phyloP scores from a whole-genome alignment of 2,888 invertebrate species.

The Pandemis corylana region DNA sequence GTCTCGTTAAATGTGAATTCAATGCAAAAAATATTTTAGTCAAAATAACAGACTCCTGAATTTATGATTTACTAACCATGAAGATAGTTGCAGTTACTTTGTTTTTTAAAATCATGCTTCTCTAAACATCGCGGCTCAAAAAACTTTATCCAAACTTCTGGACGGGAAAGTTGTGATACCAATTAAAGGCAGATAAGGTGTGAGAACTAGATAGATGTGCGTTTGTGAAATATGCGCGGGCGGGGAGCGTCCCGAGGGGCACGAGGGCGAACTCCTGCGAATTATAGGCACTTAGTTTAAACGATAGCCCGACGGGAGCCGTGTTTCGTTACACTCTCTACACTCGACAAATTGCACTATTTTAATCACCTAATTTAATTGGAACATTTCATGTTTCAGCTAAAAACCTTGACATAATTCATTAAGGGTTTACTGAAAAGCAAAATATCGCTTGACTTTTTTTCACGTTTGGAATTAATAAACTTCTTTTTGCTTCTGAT shows the following conservation, averaged over 20 bases:
- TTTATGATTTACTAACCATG: too few species aligned
- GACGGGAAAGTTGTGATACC: constrained; percentile 27
- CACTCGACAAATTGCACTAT: constrained; percentile 55
- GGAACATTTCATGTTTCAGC: neutral
- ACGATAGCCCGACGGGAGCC: constrained; percentile 73
- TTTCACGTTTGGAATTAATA: too few species aligned
- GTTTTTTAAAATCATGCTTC: too few species aligned
- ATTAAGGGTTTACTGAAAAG: too few species aligned
- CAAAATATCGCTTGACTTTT: too few species aligned
- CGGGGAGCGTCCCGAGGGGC: constrained; percentile 66
- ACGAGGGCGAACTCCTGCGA: constrained; percentile 77
- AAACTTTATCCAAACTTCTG: neutral
- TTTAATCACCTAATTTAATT: constrained; percentile 43
- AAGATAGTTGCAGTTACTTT: too few species aligned
- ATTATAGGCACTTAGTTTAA: constrained; percentile 82
- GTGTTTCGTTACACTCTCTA: constrained; percentile 69
- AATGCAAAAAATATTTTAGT: too few species aligned
- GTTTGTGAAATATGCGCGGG: constrained; percentile 69
- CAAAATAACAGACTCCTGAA: too few species aligned
- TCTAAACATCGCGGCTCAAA: neutral
- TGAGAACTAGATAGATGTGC: constrained; percentile 43
- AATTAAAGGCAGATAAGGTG: constrained; percentile 44
- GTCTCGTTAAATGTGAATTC: too few species aligned
- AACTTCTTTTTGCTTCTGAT: too few species aligned
- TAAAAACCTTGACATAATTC: neutral